Percentiles rank a stretch among this genome's conserved stretches.
phyloP scores from a whole-genome alignment of 2,888 invertebrate species.

The Megastigmus dorsalis region DNA sequence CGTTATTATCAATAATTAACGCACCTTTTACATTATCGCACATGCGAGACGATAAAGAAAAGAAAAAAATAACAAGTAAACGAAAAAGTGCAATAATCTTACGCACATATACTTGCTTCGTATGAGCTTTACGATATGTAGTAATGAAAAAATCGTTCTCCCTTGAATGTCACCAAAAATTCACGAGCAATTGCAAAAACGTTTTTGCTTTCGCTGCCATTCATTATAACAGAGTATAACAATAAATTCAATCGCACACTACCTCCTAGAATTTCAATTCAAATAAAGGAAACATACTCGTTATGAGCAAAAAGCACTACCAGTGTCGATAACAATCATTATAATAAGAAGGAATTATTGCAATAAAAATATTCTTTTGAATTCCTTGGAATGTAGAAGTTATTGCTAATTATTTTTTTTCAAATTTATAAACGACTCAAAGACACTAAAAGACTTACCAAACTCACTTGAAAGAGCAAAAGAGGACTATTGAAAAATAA shows the following conservation, averaged over 20 bases:
- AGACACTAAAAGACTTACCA: no score
- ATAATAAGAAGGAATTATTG: no score
- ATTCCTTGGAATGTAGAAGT: no score
- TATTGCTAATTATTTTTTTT: no score
- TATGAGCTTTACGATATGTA: slow-evolving; percentile 35
- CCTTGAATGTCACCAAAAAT: neutral
- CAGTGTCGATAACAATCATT: neutral
- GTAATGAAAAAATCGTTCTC: slow-evolving; percentile 7
- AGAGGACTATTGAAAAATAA: neutral
- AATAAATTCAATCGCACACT: neutral
- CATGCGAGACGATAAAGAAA: neutral
- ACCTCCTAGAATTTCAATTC: neutral
- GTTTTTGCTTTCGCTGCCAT: slow-evolving; percentile 22
- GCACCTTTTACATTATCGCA: slow-evolving; percentile 36
- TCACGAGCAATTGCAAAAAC: slow-evolving; percentile 8
- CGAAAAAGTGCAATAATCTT: slow-evolving; percentile 23
- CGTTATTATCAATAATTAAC: slow-evolving; percentile 22
- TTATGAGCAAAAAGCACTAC: neutral
- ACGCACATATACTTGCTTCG: slow-evolving; percentile 13
- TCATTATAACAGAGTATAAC: neutral
- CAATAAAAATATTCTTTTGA: neutral
- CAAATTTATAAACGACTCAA: no score
- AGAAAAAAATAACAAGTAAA: neutral
- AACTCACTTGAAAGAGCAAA: no score
- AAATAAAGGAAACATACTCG: slow-evolving; percentile 13